These are phyloP conservation scores for Calyptommatus sinebrachiatus DNA, from an alignment of 2,113 vertebrate species.

Conservation along the genomic window DNA sequence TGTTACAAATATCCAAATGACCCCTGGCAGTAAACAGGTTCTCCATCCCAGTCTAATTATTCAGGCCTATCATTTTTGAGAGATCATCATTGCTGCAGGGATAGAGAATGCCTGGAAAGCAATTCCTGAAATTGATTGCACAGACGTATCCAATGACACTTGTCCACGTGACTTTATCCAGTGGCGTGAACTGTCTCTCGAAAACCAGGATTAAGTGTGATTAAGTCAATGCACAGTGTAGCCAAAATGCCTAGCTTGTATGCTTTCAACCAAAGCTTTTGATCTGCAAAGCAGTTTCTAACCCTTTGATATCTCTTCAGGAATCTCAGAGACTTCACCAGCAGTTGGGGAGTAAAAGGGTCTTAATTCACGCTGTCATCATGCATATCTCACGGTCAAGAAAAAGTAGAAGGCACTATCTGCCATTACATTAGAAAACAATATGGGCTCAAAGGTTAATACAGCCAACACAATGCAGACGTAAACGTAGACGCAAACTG, in stretches of 20 bases:
- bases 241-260: conserved; percentile 44
- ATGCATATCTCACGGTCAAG: conserved; percentile 55
- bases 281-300: conserved; percentile 60
- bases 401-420: conserved; percentile 57
- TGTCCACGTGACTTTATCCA: neutral
- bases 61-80: neutral
- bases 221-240: neutral
- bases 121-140: neutral
- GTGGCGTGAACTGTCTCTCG: neutral
- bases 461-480: conserved; percentile 37
- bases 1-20: too few relatives aligned
- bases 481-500: conserved; percentile 14
- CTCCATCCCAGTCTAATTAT: neutral
- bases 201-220: neutral
- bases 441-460: conserved; percentile 32
- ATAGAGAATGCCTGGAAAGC: neutral
- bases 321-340: conserved; percentile 59
- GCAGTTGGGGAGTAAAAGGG: conserved; percentile 59
- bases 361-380: conserved; percentile 63
- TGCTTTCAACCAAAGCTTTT: conserved; percentile 53
- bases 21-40: too few relatives aligned
- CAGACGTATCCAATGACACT: neutral
- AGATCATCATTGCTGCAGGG: neutral
- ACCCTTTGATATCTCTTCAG: conserved; percentile 63
- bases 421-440: conserved; percentile 34